Conservation (phyloP, 2,113 vertebrate species). For the Neofelis nebulosa region DNA sequence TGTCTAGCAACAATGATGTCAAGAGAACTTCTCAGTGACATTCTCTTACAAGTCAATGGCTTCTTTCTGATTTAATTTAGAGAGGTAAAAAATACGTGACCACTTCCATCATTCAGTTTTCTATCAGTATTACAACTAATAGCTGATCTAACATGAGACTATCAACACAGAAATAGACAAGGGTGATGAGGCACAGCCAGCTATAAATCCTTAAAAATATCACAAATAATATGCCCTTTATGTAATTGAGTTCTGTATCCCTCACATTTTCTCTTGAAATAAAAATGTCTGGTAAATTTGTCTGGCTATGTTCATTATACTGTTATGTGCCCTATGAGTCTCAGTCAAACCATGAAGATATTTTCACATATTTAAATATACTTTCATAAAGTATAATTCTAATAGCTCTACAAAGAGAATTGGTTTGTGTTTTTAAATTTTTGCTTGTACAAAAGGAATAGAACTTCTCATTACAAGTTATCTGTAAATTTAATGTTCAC, state of each 20-base stretch:
- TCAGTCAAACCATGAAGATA: constrained; percentile 46
- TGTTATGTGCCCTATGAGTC: background rate
- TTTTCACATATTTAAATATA: constrained; percentile 42
- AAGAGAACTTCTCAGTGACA: constrained; percentile 66
- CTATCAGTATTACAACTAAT: constrained; percentile 44
- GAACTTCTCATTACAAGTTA: constrained; percentile 48
- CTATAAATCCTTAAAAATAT: constrained; percentile 55
- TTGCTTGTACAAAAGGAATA: constrained; percentile 46
- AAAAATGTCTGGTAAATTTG: constrained; percentile 31
- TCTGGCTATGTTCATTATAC: background rate
- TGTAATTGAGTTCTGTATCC: constrained; percentile 32
- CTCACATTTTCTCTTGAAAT: constrained; percentile 29
- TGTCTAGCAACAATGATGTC: constrained; percentile 66
- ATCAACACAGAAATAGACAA: constrained; percentile 65
- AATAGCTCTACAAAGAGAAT: constrained; percentile 39
- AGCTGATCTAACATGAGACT: constrained; percentile 60
- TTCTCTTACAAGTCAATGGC: constrained; percentile 66
- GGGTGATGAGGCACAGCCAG: constrained; percentile 59
- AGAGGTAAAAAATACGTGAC: constrained; percentile 64
- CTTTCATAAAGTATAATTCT: constrained; percentile 40
- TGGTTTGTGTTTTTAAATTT: constrained; percentile 1
- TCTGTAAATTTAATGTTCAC: background rate
- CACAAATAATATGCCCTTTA: constrained; percentile 63
- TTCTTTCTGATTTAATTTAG: constrained; percentile 71
- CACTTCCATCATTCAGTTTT: constrained; percentile 52